Evolutionary conservation across 2,888 invertebrate species (phyloP).

Genomic region (Phania funesta): DNA sequence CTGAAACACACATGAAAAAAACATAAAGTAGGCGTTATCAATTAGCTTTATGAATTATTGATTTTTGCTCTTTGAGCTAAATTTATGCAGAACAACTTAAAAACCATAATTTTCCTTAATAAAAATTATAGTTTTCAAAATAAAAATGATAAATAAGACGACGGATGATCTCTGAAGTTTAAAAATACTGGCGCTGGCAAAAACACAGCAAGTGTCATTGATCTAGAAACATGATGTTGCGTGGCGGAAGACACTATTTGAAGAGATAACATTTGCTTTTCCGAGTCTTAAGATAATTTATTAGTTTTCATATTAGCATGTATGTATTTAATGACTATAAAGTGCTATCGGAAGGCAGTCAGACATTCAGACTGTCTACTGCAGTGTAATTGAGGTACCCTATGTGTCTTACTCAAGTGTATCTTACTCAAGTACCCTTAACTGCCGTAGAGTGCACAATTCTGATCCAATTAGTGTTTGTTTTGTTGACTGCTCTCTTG

Average conservation of each 20-base stretch:
- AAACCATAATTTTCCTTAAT: slow-evolving; percentile 64
- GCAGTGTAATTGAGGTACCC: no score
- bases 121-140: slow-evolving; percentile 61
- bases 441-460: slow-evolving; percentile 22
- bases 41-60: slow-evolving; percentile 80
- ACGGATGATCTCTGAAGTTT: slow-evolving; percentile 32
- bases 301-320: no score
- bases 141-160: slow-evolving; percentile 48
- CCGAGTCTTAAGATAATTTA: background rate
- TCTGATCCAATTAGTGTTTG: slow-evolving; percentile 49
- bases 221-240: slow-evolving; percentile 35
- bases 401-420: no score
- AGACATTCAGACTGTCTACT: no score
- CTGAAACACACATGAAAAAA: slow-evolving; percentile 1
- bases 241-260: background rate
- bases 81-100: slow-evolving; percentile 57
- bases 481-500: slow-evolving; percentile 17
- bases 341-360: no score
- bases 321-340: no score
- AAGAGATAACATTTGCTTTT: background rate
- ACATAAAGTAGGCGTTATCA: slow-evolving; percentile 78
- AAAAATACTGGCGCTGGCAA: slow-evolving; percentile 4
- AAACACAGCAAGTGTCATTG: slow-evolving; percentile 56
- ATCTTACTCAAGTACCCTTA: no score
- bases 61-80: slow-evolving; percentile 59